Base-by-base conservation (phyloP, 1,140 invertebrate species). In the Calliphora vicina region DNA sequence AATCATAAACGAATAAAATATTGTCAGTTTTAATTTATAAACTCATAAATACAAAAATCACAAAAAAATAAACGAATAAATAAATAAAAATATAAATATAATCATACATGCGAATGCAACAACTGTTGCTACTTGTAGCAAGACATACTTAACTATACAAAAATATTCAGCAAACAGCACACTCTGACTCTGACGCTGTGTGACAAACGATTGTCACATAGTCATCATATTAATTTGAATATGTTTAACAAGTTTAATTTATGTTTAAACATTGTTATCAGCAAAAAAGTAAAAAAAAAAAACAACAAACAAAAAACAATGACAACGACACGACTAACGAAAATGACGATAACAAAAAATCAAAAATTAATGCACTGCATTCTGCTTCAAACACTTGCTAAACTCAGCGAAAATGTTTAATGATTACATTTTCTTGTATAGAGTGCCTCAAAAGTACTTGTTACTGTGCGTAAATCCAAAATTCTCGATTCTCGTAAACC, bases 191-290 rank as follows among this genome's bases (percentile, higher is more conserved):
- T 67, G 61, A 20, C 17, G 8, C 17, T 23, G 45, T 57, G 50
- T 57, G 61, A 67, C 61, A 67, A 67, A 23, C 61, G 23, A 67
- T 23, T 67, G 61, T 67, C 61, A 67, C 61, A 67, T 10, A 10
- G 20, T 25, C 61, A 67, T 67, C 57, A 67, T 67, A 67, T 67
- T 25, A 67, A 67, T 67, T 67, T 67, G 61, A 67, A 67, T 67
- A 67, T 23, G 61, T 67, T 67, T 67, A 67, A 67, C 61, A 67
- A 67, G 61, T 67, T 67, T 23, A 67, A 23, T 67, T 67, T 23
- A 67, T 67, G 61, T 67, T 67, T 23, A 67, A 67, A 67, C n/a
- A 23, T 67, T 67, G n/a, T 67, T 67, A 67, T 67, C 61, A 67
- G 20, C 23, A 67, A 3, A 67, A 67, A 57, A 57, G n/a, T n/a